Conservation (phyloP, 2,113 vertebrate species). For the Caloenas nicobarica region DNA sequence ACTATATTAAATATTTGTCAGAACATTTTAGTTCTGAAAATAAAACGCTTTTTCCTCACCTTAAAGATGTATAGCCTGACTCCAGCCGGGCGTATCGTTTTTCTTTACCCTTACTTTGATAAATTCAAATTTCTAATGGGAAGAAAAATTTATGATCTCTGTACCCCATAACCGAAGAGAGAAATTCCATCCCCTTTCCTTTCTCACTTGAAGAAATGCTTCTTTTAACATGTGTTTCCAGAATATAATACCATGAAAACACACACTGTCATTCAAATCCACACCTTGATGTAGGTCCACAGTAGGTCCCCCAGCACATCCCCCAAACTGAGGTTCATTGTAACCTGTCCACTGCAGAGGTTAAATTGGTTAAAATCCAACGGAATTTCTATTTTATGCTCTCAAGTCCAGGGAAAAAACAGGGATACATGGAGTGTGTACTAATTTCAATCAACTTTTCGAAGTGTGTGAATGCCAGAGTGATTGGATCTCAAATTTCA, state of each 20-base stretch:
- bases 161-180: not conserved
- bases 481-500: conserved; percentile 63
- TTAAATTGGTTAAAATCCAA: conserved; percentile 51
- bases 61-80: not conserved
- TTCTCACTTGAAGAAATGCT: not conserved
- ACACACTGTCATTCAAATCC: not conserved
- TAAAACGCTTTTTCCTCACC: not conserved
- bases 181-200: not conserved
- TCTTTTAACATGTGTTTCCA: not conserved
- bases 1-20: not conserved
- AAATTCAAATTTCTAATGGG: not conserved
- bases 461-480: conserved; percentile 53
- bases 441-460: conserved; percentile 68
- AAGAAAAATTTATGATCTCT: not conserved
- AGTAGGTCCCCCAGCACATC: not conserved
- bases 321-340: not conserved
- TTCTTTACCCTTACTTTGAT: not conserved
- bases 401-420: conserved; percentile 16
- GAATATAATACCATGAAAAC: not conserved
- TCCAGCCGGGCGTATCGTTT: not conserved
- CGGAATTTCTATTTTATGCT: conserved; percentile 46
- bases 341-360: not conserved
- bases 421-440: conserved; percentile 38
- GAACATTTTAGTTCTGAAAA: not conserved
- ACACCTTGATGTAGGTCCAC: not conserved